A percentile compares a stretch with the other conserved stretches of the same genome.
phyloP scores from a whole-genome alignment of 2,113 vertebrate species.

The Platichthys stellatus region DNA sequence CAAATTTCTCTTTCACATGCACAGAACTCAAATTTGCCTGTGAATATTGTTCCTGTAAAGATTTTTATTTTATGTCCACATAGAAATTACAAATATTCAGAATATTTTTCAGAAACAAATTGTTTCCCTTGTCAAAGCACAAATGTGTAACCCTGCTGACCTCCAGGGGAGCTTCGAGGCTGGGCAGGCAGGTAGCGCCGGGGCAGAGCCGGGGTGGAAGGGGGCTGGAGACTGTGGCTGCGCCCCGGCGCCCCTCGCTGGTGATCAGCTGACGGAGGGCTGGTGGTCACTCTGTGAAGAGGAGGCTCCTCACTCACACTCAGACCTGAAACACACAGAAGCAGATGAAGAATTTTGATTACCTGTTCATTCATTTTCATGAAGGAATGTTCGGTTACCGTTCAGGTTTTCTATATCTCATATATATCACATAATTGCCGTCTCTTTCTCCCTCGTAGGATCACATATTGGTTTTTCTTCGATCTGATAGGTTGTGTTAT shows the following conservation, averaged over 20 bases:
- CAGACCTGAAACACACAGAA: constrained; percentile 56
- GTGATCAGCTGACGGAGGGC: constrained; percentile 37
- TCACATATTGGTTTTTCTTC: not conserved
- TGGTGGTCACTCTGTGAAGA: constrained; percentile 66
- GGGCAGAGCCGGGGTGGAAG: constrained; percentile 74
- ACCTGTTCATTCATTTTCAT: not conserved
- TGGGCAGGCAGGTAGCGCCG: constrained; percentile 76
- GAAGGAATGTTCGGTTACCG: not conserved
- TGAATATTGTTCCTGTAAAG: too few relatives aligned
- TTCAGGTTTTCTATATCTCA: too few relatives aligned
- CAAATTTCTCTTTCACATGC: too few relatives aligned
- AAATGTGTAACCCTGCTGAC: constrained; percentile 43
- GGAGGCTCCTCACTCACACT: constrained; percentile 75
- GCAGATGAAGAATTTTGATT: not conserved
- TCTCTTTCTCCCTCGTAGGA: not conserved
- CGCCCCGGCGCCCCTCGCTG: constrained; percentile 61
- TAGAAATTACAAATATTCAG: not conserved
- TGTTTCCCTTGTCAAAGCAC: not conserved
- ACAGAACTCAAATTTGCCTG: too few relatives aligned
- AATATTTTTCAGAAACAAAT: not conserved
- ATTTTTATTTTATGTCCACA: too few relatives aligned
- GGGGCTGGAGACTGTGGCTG: constrained; percentile 73
- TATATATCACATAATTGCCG: too few relatives aligned
- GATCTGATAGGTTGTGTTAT: not conserved
- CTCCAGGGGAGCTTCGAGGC: constrained; percentile 75